phyloP scores from a whole-genome alignment of 2,797 vertebrate genomes.

The Hippoglossus hippoglossus region DNA sequence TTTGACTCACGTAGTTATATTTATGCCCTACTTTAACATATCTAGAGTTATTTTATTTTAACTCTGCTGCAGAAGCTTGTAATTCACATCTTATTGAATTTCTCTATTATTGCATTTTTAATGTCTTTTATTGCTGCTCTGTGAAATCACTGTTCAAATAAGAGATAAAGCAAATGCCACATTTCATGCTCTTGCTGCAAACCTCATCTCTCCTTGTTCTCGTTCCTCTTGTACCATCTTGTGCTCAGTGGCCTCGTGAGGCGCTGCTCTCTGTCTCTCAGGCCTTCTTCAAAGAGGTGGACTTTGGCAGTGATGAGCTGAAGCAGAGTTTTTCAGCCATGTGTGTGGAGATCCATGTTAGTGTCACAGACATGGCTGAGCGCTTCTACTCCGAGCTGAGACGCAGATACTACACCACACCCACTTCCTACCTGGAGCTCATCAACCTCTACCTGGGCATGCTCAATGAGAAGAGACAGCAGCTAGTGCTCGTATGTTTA shows the following conservation, averaged over 20 bases:
- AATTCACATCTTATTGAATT: constrained; percentile 3
- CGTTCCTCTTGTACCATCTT: neutral
- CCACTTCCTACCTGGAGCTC: constrained; percentile 92
- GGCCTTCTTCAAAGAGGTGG: constrained; percentile 85
- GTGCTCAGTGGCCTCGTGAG: constrained; percentile 87
- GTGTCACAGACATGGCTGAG: constrained; percentile 87
- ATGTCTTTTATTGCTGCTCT: neutral
- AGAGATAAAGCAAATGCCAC: neutral
- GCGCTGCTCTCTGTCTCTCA: constrained; percentile 88
- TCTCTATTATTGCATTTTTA: neutral
- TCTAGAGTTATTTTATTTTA: neutral
- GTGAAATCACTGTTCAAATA: neutral
- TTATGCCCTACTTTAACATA: neutral
- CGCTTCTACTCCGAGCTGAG: constrained; percentile 87
- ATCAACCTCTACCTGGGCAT: constrained; percentile 90
- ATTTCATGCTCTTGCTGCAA: neutral
- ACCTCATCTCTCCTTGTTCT: neutral
- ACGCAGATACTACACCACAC: constrained; percentile 88
- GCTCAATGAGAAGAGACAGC: constrained; percentile 85
- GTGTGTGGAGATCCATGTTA: constrained; percentile 90
- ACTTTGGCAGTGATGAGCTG: constrained; percentile 83
- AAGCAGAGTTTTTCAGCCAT: constrained; percentile 86
- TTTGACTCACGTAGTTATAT: neutral
- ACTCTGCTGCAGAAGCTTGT: neutral
- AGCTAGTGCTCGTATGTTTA: constrained; percentile 83